Percentiles rank a stretch among this genome's conserved stretches.
Conservation (phyloP, 2,888 invertebrate genomes). For the Onchidella celtica region DNA sequence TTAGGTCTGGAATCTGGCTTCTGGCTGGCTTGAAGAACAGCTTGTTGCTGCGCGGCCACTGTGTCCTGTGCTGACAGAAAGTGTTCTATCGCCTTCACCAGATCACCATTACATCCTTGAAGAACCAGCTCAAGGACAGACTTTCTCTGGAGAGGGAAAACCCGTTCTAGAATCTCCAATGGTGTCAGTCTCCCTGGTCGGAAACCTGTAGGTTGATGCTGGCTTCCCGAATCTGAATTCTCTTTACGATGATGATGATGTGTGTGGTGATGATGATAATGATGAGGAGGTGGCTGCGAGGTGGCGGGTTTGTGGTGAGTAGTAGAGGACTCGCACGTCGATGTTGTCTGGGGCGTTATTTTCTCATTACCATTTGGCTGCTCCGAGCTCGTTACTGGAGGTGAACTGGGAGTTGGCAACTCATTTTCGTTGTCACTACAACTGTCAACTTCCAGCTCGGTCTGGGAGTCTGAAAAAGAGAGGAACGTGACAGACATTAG, state of each 20-base stretch:
- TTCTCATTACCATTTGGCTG: not conserved
- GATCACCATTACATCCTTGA: conserved; percentile 94
- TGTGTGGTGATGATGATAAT: not conserved
- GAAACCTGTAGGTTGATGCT: conserved; percentile 69
- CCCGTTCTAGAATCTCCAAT: conserved; percentile 89
- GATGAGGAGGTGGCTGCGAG: not conserved
- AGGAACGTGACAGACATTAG: not conserved
- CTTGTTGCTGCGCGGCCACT: conserved; percentile 70
- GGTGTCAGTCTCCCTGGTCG: conserved; percentile 82
- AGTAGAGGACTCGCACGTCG: not conserved
- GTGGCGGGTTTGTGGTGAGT: not conserved
- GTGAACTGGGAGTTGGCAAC: conserved; percentile 10
- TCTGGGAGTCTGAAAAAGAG: conserved; percentile 40
- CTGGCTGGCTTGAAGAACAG: conserved; percentile 40
- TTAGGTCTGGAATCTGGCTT: conserved; percentile 24
- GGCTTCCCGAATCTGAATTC: not conserved
- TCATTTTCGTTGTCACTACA: conserved; percentile 50
- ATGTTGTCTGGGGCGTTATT: not conserved
- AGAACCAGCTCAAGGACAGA: conserved; percentile 94
- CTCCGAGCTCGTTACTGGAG: not conserved
- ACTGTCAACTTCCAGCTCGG: conserved; percentile 50
- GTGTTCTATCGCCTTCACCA: conserved; percentile 94
- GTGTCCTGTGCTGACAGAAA: conserved; percentile 83
- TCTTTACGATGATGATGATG: conserved; percentile 3
- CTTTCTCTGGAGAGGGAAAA: conserved; percentile 93